Conservation (phyloP, 1,140 invertebrate genomes). For the Drosophila suzukii region DNA sequence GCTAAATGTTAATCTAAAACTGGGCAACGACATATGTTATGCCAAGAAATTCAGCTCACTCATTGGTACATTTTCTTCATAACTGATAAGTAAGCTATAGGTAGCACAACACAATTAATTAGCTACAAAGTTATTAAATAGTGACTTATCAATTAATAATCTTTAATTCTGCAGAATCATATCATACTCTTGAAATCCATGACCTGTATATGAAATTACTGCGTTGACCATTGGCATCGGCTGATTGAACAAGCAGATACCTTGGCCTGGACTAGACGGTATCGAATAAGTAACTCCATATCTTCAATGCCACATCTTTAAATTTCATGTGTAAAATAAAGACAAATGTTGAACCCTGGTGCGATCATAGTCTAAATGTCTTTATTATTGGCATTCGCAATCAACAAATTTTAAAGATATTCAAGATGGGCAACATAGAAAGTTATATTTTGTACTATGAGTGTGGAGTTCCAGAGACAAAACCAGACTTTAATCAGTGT, state of each 20-base stretch:
- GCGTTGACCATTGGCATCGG: neutral
- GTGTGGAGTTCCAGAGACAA: conserved; percentile 21
- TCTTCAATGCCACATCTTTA: neutral
- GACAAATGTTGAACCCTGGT: neutral
- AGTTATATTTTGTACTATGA: conserved; percentile 65
- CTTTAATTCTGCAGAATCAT: neutral
- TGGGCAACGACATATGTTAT: neutral
- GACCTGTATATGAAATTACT: conserved; percentile 13
- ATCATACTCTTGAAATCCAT: neutral
- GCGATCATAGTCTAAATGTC: conserved; percentile 62
- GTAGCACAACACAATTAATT: neutral
- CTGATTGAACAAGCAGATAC: conserved; percentile 18
- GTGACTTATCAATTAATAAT: neutral
- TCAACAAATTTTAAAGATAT: conserved; percentile 37
- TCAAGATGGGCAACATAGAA: conserved; percentile 52
- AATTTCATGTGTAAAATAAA: too few relatives aligned
- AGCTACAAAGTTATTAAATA: neutral
- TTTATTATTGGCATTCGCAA: conserved; percentile 67
- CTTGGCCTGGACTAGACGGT: conserved; percentile 8
- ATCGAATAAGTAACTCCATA: conserved; percentile 16
- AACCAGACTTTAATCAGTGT: conserved; percentile 27
- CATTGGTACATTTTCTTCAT: neutral
- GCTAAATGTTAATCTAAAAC: neutral
- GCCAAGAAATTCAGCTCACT: neutral
- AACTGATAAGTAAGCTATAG: neutral